Evolutionary conservation across 2,113 vertebrate species (phyloP).

Genomic region (Nesogale talazaci): DNA sequence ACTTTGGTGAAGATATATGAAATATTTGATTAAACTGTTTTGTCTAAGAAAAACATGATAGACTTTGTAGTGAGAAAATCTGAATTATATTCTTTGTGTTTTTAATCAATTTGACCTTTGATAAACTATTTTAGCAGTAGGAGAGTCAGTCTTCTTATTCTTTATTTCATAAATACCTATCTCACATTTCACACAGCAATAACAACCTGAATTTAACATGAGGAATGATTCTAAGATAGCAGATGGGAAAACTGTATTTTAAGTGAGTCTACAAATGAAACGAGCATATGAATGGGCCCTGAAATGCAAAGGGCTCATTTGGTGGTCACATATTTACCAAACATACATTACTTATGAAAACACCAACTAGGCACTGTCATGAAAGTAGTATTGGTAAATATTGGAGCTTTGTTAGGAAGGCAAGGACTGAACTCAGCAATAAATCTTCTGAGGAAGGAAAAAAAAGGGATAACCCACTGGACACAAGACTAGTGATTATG

Average conservation of each 20-base stretch:
- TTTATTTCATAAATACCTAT: not conserved
- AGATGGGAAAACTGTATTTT: not conserved
- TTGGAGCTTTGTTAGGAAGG: too few species aligned
- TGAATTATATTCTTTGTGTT: not conserved
- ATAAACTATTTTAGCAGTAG: not conserved
- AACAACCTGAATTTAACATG: not conserved
- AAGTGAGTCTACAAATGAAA: conserved; percentile 13
- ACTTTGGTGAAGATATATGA: not conserved
- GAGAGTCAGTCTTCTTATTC: not conserved
- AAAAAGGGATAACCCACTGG: too few species aligned
- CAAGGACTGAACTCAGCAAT: too few species aligned
- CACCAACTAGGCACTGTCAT: too few species aligned
- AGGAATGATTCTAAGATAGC: not conserved
- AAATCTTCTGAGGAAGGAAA: too few species aligned
- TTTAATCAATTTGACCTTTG: not conserved
- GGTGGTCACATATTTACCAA: not conserved
- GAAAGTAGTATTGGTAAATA: too few species aligned
- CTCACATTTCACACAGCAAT: not conserved
- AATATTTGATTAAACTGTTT: not conserved
- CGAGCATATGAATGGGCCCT: not conserved
- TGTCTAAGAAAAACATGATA: too few species aligned
- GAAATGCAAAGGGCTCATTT: not conserved
- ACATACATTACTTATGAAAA: not conserved
- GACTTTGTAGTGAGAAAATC: too few species aligned
- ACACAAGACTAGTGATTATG: too few species aligned